Evolutionary conservation across 2,888 invertebrate genomes (phyloP).

Genomic region (Chironomus riparius): DNA sequence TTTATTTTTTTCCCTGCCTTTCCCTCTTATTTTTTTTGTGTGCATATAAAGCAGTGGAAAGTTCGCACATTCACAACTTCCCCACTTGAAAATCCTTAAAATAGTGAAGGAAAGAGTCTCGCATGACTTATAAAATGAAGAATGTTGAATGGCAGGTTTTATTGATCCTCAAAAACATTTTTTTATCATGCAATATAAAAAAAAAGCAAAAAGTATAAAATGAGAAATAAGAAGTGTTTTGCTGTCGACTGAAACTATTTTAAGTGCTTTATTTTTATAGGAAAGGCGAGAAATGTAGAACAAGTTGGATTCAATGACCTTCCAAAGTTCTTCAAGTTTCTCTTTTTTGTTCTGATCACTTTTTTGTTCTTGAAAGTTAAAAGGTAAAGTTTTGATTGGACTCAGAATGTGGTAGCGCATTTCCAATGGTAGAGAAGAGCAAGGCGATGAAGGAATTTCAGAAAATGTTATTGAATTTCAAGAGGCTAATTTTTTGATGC

Average conservation of each 20-base stretch:
- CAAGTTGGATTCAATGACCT: neutral
- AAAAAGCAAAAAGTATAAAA: neutral
- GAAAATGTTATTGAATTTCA: no score
- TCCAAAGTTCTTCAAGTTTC: neutral
- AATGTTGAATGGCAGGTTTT: neutral
- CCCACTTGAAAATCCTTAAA: neutral
- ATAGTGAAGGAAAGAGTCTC: neutral
- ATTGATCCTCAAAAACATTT: neutral
- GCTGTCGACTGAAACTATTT: neutral
- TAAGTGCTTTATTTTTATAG: neutral
- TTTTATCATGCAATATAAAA: neutral
- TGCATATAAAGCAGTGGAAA: neutral
- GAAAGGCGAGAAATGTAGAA: neutral
- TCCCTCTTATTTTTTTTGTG: no score
- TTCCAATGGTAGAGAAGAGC: no score
- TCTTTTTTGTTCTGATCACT: no score
- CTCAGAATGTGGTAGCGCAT: no score
- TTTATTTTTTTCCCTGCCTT: no score
- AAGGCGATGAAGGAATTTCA: no score
- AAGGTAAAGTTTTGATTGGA: no score
- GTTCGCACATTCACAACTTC: neutral
- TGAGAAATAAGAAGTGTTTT: neutral
- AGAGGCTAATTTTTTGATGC: no score
- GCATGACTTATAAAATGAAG: neutral
- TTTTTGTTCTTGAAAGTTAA: no score